Conservation (phyloP, 2,888 invertebrate species). For the Parnassius smintheus region DNA sequence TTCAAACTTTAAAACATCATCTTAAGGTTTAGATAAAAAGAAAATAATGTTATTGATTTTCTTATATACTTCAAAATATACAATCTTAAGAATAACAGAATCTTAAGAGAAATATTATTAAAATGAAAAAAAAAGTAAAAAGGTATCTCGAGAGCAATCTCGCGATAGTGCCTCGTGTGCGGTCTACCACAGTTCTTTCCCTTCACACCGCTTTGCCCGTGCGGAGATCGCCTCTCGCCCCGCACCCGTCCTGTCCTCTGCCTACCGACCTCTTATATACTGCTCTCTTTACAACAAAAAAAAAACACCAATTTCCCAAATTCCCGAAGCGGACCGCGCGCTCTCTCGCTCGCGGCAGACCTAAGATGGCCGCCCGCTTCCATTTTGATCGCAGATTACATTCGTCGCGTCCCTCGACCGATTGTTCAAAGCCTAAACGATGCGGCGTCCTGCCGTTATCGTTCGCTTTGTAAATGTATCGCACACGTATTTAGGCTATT, state of each 20-base stretch:
- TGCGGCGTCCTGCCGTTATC: conserved; percentile 57
- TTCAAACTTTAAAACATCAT: too few species aligned
- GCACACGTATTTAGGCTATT: conserved; percentile 77
- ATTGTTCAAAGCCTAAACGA: conserved; percentile 72
- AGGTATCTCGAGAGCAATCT: conserved; percentile 51
- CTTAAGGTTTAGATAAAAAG: too few species aligned
- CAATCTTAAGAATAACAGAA: too few species aligned
- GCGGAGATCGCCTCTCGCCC: conserved; percentile 66
- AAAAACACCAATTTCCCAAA: conserved; percentile 79
- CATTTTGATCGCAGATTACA: conserved; percentile 80
- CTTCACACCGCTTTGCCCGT: conserved; percentile 79
- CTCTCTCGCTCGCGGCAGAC: conserved; percentile 75
- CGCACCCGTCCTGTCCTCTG: conserved; percentile 61
- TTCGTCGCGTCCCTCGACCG: conserved; percentile 60
- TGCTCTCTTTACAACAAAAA: conserved; percentile 80
- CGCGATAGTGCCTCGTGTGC: conserved; percentile 42
- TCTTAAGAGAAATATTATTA: too few species aligned
- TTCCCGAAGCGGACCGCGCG: conserved; percentile 74
- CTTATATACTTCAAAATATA: too few species aligned
- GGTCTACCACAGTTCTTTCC: conserved; percentile 67
- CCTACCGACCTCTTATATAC: conserved; percentile 79
- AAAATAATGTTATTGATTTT: too few species aligned
- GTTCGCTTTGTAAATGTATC: conserved; percentile 63
- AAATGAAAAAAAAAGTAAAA: conserved; percentile 13
- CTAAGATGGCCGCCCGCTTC: conserved; percentile 79